A percentile compares a stretch with the other conserved stretches of the same genome.
phyloP scores from a whole-genome alignment of 2,113 vertebrate species.

The Dolichallabes microphthalmus region DNA sequence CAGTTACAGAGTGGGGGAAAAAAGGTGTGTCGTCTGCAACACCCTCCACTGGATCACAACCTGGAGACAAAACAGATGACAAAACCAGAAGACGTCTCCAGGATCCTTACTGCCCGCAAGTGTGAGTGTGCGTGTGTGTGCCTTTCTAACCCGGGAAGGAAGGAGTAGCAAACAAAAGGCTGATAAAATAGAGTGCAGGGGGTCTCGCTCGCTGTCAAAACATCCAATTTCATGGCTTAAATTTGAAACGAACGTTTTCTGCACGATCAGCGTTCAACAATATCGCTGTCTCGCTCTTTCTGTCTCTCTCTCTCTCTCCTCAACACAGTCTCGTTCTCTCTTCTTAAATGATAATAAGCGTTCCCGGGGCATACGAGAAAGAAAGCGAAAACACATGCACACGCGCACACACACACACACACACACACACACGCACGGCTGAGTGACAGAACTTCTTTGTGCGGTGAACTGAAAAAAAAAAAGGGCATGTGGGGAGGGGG shows the following conservation, averaged over 20 bases:
- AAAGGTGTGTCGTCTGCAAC: constrained; percentile 32
- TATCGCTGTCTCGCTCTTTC: constrained; percentile 24
- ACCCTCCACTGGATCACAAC: constrained; percentile 30
- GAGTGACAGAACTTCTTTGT: constrained; percentile 44
- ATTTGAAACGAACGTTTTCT: constrained; percentile 43
- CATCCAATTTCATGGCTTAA: constrained; percentile 55
- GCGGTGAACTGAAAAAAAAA: constrained; percentile 34
- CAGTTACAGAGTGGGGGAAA: background rate
- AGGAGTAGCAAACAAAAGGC: constrained; percentile 48
- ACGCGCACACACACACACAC: background rate
- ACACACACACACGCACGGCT: constrained; percentile 2
- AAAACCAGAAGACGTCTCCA: constrained; percentile 28
- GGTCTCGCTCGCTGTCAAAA: constrained; percentile 50
- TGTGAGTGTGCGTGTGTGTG: constrained; percentile 1
- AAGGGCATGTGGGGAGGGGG: background rate
- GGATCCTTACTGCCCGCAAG: background rate
- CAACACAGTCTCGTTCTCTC: constrained; percentile 21
- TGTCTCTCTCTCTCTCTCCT: constrained; percentile 14
- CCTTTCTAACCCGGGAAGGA: constrained; percentile 27
- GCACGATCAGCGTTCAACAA: constrained; percentile 55
- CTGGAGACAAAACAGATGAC: constrained; percentile 17
- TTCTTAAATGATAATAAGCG: constrained; percentile 53
- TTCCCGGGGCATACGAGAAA: constrained; percentile 46
- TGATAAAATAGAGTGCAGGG: constrained; percentile 49
- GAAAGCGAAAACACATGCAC: constrained; percentile 16